Conservation (phyloP, 2,113 vertebrate genomes). For the Phasianus colchicus region DNA sequence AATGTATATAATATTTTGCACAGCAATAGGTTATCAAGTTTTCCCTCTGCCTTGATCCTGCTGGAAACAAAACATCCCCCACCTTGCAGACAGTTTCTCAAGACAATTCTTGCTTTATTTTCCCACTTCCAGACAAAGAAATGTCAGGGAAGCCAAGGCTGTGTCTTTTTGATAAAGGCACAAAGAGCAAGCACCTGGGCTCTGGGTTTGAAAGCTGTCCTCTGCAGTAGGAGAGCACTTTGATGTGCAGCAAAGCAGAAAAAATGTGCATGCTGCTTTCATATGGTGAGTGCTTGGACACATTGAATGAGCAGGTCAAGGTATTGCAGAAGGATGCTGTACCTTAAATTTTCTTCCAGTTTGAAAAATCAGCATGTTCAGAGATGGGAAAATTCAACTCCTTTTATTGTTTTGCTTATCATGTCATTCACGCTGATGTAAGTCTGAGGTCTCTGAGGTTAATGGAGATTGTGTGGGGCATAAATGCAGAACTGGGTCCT, state of each 20-base stretch:
- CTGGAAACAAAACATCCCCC: not conserved
- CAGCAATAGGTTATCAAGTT: not conserved
- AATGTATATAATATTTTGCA: not conserved
- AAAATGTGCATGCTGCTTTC: rapidly evolving
- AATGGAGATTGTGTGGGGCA: not conserved
- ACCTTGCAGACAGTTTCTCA: not conserved
- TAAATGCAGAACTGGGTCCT: not conserved
- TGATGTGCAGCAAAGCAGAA: not conserved
- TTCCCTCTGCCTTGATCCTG: not conserved
- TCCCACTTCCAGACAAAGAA: not conserved
- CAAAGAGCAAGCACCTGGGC: rapidly evolving
- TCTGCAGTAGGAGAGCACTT: not conserved
- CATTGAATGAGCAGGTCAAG: rapidly evolving
- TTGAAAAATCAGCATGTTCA: not conserved
- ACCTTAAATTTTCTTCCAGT: not conserved
- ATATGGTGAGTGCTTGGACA: rapidly evolving
- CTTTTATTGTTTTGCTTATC: not conserved
- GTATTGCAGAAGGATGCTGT: rapidly evolving
- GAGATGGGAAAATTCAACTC: not conserved
- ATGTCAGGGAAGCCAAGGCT: not conserved
- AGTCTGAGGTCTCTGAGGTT: not conserved
- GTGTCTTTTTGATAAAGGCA: not conserved
- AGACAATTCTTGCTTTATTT: not conserved
- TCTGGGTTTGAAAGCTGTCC: not conserved
- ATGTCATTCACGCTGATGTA: rapidly evolving